Conservation (phyloP, 92 coral and sea anemone genomes). For the Zoanthus gigantus region DNA sequence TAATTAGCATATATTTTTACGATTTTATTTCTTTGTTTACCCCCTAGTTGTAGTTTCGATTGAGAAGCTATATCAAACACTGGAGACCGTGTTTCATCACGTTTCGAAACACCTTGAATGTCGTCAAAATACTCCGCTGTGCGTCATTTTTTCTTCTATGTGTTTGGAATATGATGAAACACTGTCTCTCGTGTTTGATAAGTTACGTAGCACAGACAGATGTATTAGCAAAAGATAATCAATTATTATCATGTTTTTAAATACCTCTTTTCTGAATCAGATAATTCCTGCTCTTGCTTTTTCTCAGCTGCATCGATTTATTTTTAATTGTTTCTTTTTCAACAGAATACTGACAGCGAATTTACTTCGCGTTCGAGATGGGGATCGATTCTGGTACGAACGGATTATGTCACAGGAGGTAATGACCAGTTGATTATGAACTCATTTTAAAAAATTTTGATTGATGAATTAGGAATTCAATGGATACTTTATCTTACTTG, state of each 20-base stretch:
- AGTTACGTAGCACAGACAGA: too few species aligned
- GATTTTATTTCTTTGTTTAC: too few species aligned
- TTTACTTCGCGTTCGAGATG: slow-evolving; percentile 87
- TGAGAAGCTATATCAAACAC: too few species aligned
- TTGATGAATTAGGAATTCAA: background rate
- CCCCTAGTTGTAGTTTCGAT: too few species aligned
- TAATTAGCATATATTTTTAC: too few species aligned
- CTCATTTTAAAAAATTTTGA: background rate
- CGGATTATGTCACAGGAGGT: slow-evolving; percentile 74
- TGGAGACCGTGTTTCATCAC: too few species aligned
- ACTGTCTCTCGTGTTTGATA: too few species aligned
- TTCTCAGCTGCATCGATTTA: background rate
- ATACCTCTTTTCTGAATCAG: background rate
- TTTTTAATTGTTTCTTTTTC: background rate
- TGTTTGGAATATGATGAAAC: too few species aligned
- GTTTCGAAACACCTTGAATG: too few species aligned
- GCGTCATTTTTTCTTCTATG: too few species aligned
- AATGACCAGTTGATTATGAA: background rate
- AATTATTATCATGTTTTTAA: background rate
- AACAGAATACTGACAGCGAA: slow-evolving; percentile 74
- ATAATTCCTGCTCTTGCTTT: background rate
- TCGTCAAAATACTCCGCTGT: too few species aligned
- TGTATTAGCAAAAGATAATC: background rate
- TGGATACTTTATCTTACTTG: background rate
- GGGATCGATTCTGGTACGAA: slow-evolving; percentile 96